Base-by-base conservation (phyloP, 2,797 vertebrate genomes). In the Bovichtus variegatus region DNA sequence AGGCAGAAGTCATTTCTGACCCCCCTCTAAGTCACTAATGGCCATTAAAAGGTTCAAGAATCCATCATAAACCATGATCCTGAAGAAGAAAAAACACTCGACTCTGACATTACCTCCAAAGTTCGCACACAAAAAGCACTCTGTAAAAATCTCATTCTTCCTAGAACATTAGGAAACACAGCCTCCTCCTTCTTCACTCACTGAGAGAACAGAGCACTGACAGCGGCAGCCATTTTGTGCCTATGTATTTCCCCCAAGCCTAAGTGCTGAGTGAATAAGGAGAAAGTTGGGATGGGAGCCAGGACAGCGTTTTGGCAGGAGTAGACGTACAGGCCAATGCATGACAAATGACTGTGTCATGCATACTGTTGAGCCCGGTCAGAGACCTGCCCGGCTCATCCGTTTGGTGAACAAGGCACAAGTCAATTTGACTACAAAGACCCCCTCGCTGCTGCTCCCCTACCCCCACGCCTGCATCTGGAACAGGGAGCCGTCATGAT, bases 271-370 rank as follows among this genome's bases (percentile, higher is more conserved):
- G 77, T 78, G 88, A 89, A 82, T 82, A 80, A 84, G 83, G 62
- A 81, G 82, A 66, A 74, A 70, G 79, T 80, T 58, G 83, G 92
- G 88, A 81, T 5, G 44, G 55, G 61, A 82, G 91, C 91, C 91
- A 93, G 81, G 78, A 87, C 76, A 69, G 84, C 9, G 4, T 83
- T 81, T 92, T 92, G 91, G 92, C 88, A 90, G 82, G 68, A 70
- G 83, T 25, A 66, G 66, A 83, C 41, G 16, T 38, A 34, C 78
- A 74, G 88, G 74, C 76, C 81, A 77, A 72, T 80, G 86, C 87
- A 91, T 93, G 90, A 94, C 84, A 90, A 91, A 93, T 85, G 89
- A 93, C 84, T 71, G 81, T 91, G 91, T 91, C 88, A 83, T 75
- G 83, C 84, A 81, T 73, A 72, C 72, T 78, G 85, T 76, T 55